Percentiles rank a stretch among this genome's conserved stretches.
Evolutionary conservation across 2,888 invertebrate genomes (phyloP).

Genomic region (Sepiola atlantica): DNA sequence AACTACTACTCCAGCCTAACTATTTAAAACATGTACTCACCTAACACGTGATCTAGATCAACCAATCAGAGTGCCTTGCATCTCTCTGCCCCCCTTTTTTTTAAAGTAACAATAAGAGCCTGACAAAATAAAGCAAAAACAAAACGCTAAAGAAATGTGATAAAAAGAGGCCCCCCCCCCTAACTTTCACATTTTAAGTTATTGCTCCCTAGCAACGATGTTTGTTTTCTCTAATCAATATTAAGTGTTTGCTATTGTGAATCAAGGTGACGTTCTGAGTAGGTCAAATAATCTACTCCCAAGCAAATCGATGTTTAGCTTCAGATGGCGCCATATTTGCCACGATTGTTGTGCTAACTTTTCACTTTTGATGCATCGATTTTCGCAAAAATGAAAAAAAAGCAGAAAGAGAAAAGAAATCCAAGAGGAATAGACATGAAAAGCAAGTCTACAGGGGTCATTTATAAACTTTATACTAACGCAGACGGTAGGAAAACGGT

Average conservation of each 20-base stretch:
- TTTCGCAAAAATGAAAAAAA: neutral
- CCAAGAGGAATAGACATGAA: neutral
- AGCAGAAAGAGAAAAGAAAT: neutral
- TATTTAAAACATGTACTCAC: no score
- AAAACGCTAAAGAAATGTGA: no score
- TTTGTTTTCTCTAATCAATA: no score
- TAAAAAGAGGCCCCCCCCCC: no score
- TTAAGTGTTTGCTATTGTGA: neutral
- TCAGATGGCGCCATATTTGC: neutral
- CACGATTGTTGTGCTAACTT: neutral
- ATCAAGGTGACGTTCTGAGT: neutral
- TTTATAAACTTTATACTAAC: neutral
- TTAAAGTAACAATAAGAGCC: no score
- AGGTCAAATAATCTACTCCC: neutral
- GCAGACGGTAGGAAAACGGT: neutral
- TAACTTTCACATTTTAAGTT: no score
- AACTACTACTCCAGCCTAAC: no score
- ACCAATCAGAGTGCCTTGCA: no score
- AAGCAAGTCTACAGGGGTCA: neutral
- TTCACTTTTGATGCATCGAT: neutral
- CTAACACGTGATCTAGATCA: no score
- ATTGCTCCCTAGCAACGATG: no score
- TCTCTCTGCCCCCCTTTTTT: no score
- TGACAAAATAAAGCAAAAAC: no score
- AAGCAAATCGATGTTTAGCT: neutral